Evolutionary conservation across 2,113 vertebrate genomes (phyloP).

Genomic region (Octodon degus): DNA sequence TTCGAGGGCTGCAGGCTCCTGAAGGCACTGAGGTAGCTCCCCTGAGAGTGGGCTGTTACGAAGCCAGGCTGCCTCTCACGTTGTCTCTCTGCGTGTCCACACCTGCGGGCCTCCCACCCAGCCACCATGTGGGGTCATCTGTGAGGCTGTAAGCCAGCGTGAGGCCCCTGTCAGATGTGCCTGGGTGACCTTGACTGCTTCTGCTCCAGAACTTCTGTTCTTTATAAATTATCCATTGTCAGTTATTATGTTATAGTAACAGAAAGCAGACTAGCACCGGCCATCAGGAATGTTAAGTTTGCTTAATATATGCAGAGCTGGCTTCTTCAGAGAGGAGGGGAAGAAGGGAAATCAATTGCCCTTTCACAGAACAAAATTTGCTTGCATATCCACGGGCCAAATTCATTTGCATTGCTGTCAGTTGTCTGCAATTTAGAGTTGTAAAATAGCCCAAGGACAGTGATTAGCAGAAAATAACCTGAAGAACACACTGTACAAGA

Average conservation of each 20-base stretch:
- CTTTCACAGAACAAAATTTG: conserved; percentile 1
- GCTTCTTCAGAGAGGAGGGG: not conserved
- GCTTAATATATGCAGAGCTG: conserved; percentile 24
- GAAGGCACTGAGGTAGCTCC: not conserved
- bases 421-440: conserved; percentile 41
- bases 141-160: not conserved
- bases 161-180: not conserved
- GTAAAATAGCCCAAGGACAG: conserved; percentile 40
- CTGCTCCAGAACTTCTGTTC: not conserved
- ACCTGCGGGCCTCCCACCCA: not conserved
- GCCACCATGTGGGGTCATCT: not conserved
- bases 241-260: not conserved
- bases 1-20: not conserved
- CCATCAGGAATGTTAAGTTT: conserved; percentile 5
- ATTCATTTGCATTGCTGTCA: not conserved
- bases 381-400: not conserved
- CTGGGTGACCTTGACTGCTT: not conserved
- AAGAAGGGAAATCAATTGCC: not conserved
- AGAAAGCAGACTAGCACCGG: not conserved
- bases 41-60: not conserved
- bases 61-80: not conserved
- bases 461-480: not conserved
- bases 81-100: not conserved
- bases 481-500: not conserved
- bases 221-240: not conserved